Evolutionary conservation across 2,797 vertebrate species (phyloP), one percentile per base, ranked within the genome.

Genomic region (Crocidura indochinensis): DNA sequence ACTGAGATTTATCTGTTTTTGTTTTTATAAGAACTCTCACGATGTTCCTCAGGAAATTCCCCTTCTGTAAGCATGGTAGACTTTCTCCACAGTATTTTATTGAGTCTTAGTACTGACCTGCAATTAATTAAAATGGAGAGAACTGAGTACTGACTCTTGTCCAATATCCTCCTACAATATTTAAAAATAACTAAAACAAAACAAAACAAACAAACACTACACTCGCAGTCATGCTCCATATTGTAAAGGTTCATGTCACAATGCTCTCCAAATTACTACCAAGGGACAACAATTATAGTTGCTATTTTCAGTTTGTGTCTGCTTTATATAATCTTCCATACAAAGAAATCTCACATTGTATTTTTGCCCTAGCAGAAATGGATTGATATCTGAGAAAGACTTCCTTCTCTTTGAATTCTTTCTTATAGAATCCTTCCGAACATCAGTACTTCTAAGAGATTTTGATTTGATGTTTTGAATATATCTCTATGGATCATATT

Each of bases 341-440:
- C 38, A 84, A 56, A 81, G 71, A 91, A 69, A 56, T 14, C 3
- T 79, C 60, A 17, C 15, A 2, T 74, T 87, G 75, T 72, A 74
- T 64, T 90, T 94, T 73, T 88, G 38, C 24, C 60, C 44, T 80
- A 73, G 62, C 38, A 71, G 84, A 88, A 56, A 56, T 15, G 0
- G 46, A 60, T 44, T 56, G 74, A 72, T 20, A 44, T 65, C 81
- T 27, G 82, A 77, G 74, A 44, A 60, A 53, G 85, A 10, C 24
- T 72, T 69, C 38, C 4, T 74, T 73, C 47, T 72, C 22, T 74
- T 77, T 22, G 27, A 73, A 76, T 14, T 65, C 14, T 84, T 90
- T 53, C 80, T 82, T 82, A 22, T 7, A 10, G 3, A 56, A 46
- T 0, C 29, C 49, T 75, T 94, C 81, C 49, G 26, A 31, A 47